A percentile compares a stretch with the other conserved stretches of the same genome.
These are phyloP conservation scores for Lichenostomus cassidix DNA, from an alignment of 2,113 vertebrate species.

Conservation along the genomic window DNA sequence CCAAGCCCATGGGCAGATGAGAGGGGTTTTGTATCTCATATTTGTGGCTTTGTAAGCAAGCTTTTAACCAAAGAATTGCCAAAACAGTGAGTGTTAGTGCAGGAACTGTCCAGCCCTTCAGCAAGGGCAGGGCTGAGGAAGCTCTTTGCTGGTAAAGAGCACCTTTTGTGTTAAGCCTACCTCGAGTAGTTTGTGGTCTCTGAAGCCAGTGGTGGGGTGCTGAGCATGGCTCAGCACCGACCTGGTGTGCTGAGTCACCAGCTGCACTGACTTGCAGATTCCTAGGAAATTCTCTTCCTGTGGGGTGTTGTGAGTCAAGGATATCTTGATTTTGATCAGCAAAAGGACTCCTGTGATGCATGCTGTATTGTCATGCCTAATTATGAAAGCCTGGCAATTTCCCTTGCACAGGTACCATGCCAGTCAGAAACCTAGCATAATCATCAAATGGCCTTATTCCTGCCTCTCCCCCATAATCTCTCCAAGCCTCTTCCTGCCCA, in stretches of 20 bases:
- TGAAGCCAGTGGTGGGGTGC: not conserved
- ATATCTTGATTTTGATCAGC: not conserved
- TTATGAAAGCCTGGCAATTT: not conserved
- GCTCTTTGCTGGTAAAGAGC: not conserved
- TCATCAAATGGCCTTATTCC: not conserved
- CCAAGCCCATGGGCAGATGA: not conserved
- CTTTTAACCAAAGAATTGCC: not conserved
- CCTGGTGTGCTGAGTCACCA: not conserved
- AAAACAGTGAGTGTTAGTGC: no score
- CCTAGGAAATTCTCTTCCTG: not conserved
- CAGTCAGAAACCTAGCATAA: not conserved
- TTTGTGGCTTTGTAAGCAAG: fast-evolving
- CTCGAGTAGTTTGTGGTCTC: fast-evolving
- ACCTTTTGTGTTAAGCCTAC: not conserved
- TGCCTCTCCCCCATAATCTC: not conserved
- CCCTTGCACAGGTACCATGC: not conserved
- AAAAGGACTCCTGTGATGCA: not conserved
- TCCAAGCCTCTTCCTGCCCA: not conserved
- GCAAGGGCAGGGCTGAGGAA: not conserved
- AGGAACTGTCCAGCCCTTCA: not conserved
- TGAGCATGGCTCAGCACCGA: not conserved
- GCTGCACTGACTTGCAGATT: not conserved
- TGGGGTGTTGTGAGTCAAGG: not conserved
- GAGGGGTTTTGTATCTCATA: not conserved
- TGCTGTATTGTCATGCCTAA: not conserved